phyloP scores from a whole-genome alignment of 1,140 invertebrate genomes.

The Cotesia vestalis region DNA sequence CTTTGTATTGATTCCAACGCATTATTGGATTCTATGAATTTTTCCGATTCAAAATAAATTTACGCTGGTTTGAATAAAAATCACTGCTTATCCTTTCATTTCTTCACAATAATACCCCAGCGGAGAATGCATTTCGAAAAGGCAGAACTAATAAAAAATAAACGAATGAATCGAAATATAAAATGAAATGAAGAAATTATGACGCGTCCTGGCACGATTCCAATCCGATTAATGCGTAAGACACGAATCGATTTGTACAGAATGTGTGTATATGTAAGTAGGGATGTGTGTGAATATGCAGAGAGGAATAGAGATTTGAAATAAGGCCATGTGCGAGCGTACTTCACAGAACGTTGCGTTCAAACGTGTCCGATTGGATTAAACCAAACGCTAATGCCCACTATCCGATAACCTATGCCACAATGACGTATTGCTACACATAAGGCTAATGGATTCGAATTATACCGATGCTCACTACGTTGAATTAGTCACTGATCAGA shows the following conservation, averaged over 20 bases:
- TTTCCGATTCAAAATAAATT: too few relatives aligned
- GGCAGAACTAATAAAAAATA: too few relatives aligned
- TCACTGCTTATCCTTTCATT: too few relatives aligned
- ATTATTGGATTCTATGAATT: neutral
- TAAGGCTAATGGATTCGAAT: conserved; percentile 36
- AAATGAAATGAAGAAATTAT: conserved; percentile 7
- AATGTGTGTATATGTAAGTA: too few relatives aligned
- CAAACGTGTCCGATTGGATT: conserved; percentile 45
- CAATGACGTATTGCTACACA: conserved; percentile 31
- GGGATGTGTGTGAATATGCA: too few relatives aligned
- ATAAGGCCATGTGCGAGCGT: conserved; percentile 36
- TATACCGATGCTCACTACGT: conserved; percentile 23
- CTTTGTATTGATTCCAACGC: neutral
- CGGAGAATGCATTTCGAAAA: too few relatives aligned
- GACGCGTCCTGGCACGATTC: conserved; percentile 38
- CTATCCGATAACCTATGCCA: conserved; percentile 34
- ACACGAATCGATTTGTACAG: conserved; percentile 38
- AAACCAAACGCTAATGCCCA: conserved; percentile 44
- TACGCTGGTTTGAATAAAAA: too few relatives aligned
- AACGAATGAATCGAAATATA: neutral
- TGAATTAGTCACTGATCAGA: conserved; percentile 30
- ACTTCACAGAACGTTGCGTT: conserved; percentile 44
- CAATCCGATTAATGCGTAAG: conserved; percentile 46
- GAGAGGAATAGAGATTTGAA: conserved; percentile 35
- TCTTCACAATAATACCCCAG: too few relatives aligned